Evolutionary conservation across 1,140 invertebrate species (phyloP), one percentile per base, ranked within the genome.

Genomic region (Cydia amplana): DNA sequence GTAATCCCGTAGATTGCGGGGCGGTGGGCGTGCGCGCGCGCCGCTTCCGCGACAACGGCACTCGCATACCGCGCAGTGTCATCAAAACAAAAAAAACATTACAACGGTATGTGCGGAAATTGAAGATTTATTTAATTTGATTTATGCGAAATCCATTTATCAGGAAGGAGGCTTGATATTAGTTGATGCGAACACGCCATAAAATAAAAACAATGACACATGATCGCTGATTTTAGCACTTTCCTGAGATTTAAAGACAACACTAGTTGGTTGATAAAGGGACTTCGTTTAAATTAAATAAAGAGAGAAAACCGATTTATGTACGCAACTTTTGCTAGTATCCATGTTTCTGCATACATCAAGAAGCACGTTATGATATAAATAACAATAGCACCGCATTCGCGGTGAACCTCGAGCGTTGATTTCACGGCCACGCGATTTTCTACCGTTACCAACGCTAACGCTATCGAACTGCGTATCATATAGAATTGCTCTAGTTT

Each of bases 1-100:
- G 77, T 74, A 77, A 81, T 81, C 79, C 77, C 78, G 75, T 73
- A 81, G 82, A 85, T 85, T 84, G 85, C 75, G 73, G 70, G 76
- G 75, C 65, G 65, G 65, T 70, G 65, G 65, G 65, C 65, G 65
- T 32, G 28, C 7, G 32, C 65, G 32, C 63, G 65, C 80, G 78
- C 32, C 46, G 83, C 83, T 86, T 86, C 82, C 82, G 80, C 81
- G 63, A 67, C 81, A 89, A 88, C 86, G 87, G 87, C 80, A 87
- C 76, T 78, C 25, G 75, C 82, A 82, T 86, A 80, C 82, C 82
- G 73, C 73, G 46, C 18, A n/a, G 36, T 70, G 28, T 36, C 65
- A 70, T 60, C 55, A 23, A n/a, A 6, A n/a, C 49, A 18, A 51
- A 51, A 60, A 23, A 10, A 60, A 23, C 16, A 60, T 7, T 20